Base-by-base conservation (phyloP, 2,888 invertebrate species). In the Zonitis immaculata region DNA sequence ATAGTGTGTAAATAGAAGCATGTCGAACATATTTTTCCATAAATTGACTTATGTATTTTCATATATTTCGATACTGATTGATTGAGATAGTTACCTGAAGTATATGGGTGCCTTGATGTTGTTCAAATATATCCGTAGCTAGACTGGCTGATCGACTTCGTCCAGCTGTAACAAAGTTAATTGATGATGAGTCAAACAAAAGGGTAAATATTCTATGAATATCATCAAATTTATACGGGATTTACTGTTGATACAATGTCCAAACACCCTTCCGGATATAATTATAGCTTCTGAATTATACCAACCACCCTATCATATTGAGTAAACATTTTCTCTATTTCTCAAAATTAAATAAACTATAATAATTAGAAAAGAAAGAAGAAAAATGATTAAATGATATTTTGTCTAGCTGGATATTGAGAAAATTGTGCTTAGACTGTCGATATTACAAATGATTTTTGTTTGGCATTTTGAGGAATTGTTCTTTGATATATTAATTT, bases 61-160 rank as follows among this genome's bases (percentile, higher is more conserved):
- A n/a, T n/a, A n/a, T n/a, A n/a, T n/a, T n/a, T n/a, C n/a, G n/a
- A n/a, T n/a, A n/a, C 35, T 4, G 5, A 22, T 22, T 22, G 22
- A 22, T 22, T 5, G 22, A 44, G 27, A 26, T 44, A 47, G 58
- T 76, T 79, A 95, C 95, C 89, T 96, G 96, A 64, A 96, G 82
- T 76, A 97, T 95, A 78, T 97, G 96, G 61, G 95, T 96, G 75
- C 96, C 96, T 79, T 96, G 95, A 76, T 95, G 95, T 75, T 93
- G 91, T 77, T 96, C 96, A 76, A 95, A 96, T 73, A 91, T 82
- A 70, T 94, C 93, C 81, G 92, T 83, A 58, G 91, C 89, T 63
- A 89, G 80, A 47, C 85, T 85, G 44, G 82, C 80, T 63, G 72
- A 62, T 75, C 91, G 81, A 66, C 77, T 78, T 73, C 91, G 82